Evolutionary conservation across 2,113 vertebrate species (phyloP), one percentile per base, ranked within the genome.

Genomic region (Noturus placidus): DNA sequence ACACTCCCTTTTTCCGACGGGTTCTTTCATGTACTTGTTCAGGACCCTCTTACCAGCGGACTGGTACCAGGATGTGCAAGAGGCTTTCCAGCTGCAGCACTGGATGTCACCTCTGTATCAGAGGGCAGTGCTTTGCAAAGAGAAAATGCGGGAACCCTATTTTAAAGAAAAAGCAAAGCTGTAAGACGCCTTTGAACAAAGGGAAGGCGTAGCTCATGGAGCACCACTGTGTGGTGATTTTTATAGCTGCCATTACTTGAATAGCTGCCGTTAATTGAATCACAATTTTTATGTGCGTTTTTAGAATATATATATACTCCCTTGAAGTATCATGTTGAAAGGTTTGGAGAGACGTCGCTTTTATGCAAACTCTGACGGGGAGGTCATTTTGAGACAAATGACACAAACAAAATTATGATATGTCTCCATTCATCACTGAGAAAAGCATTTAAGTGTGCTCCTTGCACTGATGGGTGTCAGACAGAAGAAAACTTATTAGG

Each of bases 91-190:
- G 52, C 82, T 82, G 85, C 85, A 72, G 74, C 88, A 72, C 56
- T 82, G 82, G 59, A 83, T 25, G 86, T 89, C 88, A 91, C 89
- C 91, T 92, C 90, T 93, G 92, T 90, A 92, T 93, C 91, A 93
- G 90, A 93, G 90, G 85, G 77, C 78, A 63, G 87, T 86, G 67
- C 67, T 33, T 78, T 83, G 86, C 79, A 30, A 38, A 87, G 84
- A 42, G 2, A 50, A 56, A 56, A 61, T 57, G 15, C 42, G 20
- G 69, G 52, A 46, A 17, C 76, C 46, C 56, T 3, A 8, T 59
- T 82, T 79, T 42, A 78, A 82, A 78, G 52, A 84, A 76, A 33
- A 50, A 85, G 80, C 25, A 63, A 63, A 61, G 77, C 87, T 69
- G 50, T 52, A 59, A 52, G 59, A 86, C 20, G 15, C 56, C 15